A percentile compares a stretch with the other conserved stretches of the same genome.
Evolutionary conservation across 2,888 invertebrate genomes (phyloP).

Genomic region (Schrankia costaestrigalis): DNA sequence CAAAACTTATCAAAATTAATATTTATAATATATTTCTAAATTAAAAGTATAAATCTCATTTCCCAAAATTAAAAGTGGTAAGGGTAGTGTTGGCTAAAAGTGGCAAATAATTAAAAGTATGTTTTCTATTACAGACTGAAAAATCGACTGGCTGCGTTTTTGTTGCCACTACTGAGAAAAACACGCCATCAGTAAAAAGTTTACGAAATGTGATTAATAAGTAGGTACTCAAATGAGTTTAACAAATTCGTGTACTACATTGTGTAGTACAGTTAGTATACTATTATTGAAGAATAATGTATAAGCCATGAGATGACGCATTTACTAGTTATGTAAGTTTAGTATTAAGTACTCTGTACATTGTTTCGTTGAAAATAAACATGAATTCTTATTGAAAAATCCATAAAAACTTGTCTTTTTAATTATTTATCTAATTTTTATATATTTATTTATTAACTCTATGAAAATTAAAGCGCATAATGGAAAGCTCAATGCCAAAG

Average conservation of each 20-base stretch:
- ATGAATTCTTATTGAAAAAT: conserved; percentile 77
- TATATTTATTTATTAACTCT: neutral
- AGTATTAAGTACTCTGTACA: conserved; percentile 50
- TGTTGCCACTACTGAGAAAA: conserved; percentile 74
- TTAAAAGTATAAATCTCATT: too few species aligned
- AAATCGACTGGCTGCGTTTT: conserved; percentile 72
- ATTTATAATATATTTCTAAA: conserved; percentile 2
- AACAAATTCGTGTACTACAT: conserved; percentile 9
- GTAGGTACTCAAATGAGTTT: conserved; percentile 9
- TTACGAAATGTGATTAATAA: conserved; percentile 16
- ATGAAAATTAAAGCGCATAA: too few species aligned
- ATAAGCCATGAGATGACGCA: conserved; percentile 57
- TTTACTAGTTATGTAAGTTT: conserved; percentile 54
- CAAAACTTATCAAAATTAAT: neutral
- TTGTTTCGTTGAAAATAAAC: conserved; percentile 78
- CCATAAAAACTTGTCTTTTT: conserved; percentile 36
- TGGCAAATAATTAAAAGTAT: neutral
- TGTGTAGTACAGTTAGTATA: neutral
- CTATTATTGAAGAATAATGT: conserved; percentile 2
- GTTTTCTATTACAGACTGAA: conserved; percentile 67
- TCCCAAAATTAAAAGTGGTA: too few species aligned
- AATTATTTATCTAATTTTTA: neutral
- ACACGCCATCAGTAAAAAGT: conserved; percentile 56
- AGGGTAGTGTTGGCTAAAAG: neutral
- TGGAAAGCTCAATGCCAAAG: too few species aligned